phyloP scores from a whole-genome alignment of 2,797 vertebrate species.

The Threskiornis aethiopicus region DNA sequence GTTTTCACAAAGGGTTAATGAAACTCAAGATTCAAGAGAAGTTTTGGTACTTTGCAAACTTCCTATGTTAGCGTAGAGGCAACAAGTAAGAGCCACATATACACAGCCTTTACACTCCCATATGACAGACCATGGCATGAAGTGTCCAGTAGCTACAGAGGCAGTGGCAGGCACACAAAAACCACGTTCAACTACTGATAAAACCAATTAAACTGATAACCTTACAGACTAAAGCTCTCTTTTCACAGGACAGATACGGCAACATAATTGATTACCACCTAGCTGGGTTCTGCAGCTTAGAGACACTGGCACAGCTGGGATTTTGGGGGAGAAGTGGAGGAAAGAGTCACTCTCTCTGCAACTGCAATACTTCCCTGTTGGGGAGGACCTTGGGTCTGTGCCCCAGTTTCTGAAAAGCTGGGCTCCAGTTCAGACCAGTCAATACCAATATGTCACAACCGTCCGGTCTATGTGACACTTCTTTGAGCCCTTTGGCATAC shows the following conservation, averaged over 20 bases:
- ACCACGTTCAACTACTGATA: background rate
- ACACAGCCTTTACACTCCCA: background rate
- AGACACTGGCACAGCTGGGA: background rate
- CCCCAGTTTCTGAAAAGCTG: background rate
- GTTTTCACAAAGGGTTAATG: background rate
- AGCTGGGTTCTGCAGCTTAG: background rate
- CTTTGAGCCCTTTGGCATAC: background rate
- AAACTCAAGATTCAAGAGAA: background rate
- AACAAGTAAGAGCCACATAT: background rate
- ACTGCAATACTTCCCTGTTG: background rate
- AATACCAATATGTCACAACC: background rate
- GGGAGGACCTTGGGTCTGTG: background rate
- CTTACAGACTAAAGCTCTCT: background rate
- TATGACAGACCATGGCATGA: background rate
- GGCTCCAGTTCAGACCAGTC: background rate
- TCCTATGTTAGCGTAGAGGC: background rate
- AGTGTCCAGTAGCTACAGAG: background rate
- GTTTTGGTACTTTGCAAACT: background rate
- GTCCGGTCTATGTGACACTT: fast-evolving
- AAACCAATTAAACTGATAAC: background rate
- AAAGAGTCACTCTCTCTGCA: background rate
- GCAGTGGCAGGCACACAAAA: background rate
- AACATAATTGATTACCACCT: background rate
- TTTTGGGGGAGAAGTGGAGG: background rate
- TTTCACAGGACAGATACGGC: background rate